These are phyloP conservation scores for Agapornis roseicollis DNA, from an alignment of 2,113 vertebrate species.

Conservation along the genomic window DNA sequence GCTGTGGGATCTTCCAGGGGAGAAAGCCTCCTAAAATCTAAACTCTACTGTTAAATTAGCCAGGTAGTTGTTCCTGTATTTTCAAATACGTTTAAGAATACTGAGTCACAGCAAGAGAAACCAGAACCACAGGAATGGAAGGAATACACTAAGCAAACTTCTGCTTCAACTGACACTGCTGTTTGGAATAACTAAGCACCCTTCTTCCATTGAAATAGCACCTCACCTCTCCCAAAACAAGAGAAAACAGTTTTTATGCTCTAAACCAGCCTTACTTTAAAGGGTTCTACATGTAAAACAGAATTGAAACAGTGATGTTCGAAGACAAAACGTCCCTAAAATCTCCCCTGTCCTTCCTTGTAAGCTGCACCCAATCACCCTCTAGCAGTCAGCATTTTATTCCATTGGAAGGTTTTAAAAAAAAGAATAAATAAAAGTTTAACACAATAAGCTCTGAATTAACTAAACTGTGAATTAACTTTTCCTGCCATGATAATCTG, in stretches of 20 bases:
- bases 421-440: neutral
- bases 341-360: neutral
- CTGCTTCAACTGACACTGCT: neutral
- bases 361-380: neutral
- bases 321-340: neutral
- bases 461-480: neutral
- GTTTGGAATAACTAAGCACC: neutral
- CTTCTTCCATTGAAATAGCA: neutral
- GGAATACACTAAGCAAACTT: neutral
- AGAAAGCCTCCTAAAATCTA: neutral
- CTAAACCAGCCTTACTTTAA: neutral
- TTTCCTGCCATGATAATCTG: neutral
- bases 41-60: neutral
- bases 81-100: conserved; percentile 5
- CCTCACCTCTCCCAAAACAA: neutral
- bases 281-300: neutral
- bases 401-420: fast-evolving
- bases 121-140: neutral
- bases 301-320: neutral
- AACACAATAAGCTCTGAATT: neutral
- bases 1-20: conserved; percentile 76
- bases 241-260: neutral
- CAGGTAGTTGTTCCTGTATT: neutral
- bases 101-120: neutral
- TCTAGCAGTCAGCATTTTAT: neutral